These are phyloP conservation scores for Ellobius talpinus DNA, from an alignment of 2,113 vertebrate genomes.

Conservation along the genomic window DNA sequence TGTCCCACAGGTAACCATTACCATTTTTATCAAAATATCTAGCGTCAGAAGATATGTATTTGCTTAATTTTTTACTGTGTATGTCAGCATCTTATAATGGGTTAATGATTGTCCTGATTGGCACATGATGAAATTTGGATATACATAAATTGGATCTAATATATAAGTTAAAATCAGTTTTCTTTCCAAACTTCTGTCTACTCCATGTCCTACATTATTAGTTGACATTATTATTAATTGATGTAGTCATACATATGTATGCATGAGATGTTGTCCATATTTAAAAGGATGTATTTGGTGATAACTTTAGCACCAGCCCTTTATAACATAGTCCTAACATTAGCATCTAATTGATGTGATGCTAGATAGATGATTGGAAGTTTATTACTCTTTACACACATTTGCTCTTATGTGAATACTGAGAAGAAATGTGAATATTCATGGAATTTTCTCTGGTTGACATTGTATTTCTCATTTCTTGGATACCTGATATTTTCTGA, in stretches of 20 bases:
- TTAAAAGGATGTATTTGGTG: neutral
- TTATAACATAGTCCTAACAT: neutral
- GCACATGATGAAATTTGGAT: neutral
- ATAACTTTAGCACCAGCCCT: neutral
- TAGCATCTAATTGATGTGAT: neutral
- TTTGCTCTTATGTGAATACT: neutral
- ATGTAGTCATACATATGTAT: neutral
- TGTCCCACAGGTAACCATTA: too few relatives aligned
- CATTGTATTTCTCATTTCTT: neutral
- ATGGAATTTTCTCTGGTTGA: neutral
- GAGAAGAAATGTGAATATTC: neutral
- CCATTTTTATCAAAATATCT: too few relatives aligned
- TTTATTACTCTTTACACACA: neutral
- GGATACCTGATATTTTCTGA: neutral
- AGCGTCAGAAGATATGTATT: neutral
- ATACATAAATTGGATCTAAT: too few relatives aligned
- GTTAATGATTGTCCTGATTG: neutral
- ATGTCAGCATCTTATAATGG: neutral
- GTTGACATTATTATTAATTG: neutral
- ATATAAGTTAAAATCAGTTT: neutral
- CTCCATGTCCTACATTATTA: neutral
- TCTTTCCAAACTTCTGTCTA: neutral
- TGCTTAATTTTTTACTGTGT: neutral
- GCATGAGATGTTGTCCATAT: neutral
- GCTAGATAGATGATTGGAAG: neutral